Percentiles rank a stretch among this genome's conserved stretches.
Evolutionary conservation across 2,797 vertebrate genomes (phyloP).

Genomic region (Rhadinocentrus ornatus): DNA sequence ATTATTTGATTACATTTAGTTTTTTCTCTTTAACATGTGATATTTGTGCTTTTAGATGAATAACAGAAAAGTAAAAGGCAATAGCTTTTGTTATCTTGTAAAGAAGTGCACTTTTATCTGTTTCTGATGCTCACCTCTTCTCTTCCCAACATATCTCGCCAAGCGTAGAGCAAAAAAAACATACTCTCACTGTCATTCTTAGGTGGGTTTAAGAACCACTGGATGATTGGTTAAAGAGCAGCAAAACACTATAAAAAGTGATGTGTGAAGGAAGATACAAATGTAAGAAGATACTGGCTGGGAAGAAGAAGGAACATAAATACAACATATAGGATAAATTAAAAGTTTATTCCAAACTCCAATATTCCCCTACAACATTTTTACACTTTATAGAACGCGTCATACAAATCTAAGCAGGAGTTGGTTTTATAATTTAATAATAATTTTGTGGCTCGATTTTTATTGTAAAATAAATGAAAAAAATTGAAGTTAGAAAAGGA

Average conservation of each 20-base stretch:
- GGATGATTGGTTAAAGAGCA: slow-evolving; percentile 48
- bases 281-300: not conserved
- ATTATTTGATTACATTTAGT: too few species aligned
- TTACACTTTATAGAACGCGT: too few species aligned
- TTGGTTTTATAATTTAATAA: too few species aligned
- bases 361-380: not conserved
- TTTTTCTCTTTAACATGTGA: not conserved
- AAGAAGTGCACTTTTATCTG: too few species aligned
- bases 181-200: slow-evolving; percentile 47
- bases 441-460: too few species aligned
- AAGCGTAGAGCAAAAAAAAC: slow-evolving; percentile 34
- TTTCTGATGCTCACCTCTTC: too few species aligned
- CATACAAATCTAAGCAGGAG: too few species aligned
- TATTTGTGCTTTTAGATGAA: slow-evolving; percentile 6
- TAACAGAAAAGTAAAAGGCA: too few species aligned
- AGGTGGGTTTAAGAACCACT: slow-evolving; percentile 47
- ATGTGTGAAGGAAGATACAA: not conserved
- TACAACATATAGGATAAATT: slow-evolving; percentile 17
- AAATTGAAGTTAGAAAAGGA: too few species aligned
- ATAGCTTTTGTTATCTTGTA: too few species aligned
- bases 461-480: not conserved
- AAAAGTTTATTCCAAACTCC: slow-evolving; percentile 6
- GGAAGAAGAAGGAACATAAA: not conserved
- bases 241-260: slow-evolving; percentile 50
- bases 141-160: slow-evolving; percentile 13